phyloP scores from a whole-genome alignment of 2,113 vertebrate species.

The Elgaria multicarinata region DNA sequence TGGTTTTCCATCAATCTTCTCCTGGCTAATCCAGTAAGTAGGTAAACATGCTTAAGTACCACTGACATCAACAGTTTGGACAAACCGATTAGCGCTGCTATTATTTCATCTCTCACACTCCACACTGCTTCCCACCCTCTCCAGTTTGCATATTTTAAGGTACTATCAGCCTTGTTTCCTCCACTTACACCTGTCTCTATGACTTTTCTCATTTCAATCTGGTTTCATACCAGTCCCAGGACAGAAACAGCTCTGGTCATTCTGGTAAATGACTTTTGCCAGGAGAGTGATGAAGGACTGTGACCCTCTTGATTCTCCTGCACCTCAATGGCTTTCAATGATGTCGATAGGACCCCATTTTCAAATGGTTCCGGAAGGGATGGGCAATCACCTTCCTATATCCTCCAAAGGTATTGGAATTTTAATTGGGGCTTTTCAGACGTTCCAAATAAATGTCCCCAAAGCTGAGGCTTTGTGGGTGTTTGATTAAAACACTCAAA shows the following conservation, averaged over 20 bases:
- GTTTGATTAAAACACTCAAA: no score
- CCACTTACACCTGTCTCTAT: background rate
- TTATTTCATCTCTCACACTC: background rate
- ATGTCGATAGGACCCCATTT: background rate
- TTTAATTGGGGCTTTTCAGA: no score
- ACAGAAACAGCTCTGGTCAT: no score
- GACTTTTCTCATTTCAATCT: background rate
- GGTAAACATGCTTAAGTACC: background rate
- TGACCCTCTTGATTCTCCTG: background rate
- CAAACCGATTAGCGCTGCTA: background rate
- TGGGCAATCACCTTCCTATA: no score
- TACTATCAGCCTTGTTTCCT: background rate
- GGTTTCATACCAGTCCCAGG: background rate
- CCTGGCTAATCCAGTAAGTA: background rate
- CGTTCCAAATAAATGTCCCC: no score
- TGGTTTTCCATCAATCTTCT: background rate
- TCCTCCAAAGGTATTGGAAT: no score
- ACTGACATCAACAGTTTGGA: background rate
- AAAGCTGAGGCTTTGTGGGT: no score
- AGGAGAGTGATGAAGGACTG: background rate
- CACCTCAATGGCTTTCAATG: background rate
- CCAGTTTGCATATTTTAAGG: background rate
- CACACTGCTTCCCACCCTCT: background rate
- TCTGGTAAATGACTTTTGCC: no score
- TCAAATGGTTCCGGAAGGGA: background rate